Evolutionary conservation across 2,113 vertebrate species (phyloP).

Genomic region (Plecturocebus donacophilus): DNA sequence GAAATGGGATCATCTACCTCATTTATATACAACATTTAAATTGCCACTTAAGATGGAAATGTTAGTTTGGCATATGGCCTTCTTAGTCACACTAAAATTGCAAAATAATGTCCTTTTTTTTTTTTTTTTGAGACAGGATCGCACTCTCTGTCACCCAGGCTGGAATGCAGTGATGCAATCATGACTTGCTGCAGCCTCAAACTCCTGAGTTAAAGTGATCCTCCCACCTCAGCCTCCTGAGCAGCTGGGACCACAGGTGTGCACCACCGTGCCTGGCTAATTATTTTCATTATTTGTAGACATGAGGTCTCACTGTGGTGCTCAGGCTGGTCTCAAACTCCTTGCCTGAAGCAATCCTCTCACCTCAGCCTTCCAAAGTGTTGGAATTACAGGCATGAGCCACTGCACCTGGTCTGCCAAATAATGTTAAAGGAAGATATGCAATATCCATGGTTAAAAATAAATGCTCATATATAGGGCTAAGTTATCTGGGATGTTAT

Average conservation of each 20-base stretch:
- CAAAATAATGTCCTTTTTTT: neutral
- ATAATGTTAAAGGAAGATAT: neutral
- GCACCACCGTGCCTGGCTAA: too few species aligned
- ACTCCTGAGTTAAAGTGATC: neutral
- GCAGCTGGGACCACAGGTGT: neutral
- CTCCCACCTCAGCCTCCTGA: neutral
- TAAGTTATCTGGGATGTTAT: neutral
- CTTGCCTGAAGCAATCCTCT: neutral
- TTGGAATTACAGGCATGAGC: neutral
- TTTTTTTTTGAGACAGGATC: neutral
- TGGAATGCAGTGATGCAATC: neutral
- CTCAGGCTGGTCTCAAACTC: neutral
- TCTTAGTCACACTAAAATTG: constrained; percentile 39
- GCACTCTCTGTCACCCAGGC: neutral
- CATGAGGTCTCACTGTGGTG: neutral
- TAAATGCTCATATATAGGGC: constrained; percentile 4
- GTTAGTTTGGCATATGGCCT: constrained; percentile 21
- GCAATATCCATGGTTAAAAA: neutral
- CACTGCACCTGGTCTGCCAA: neutral
- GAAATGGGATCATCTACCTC: constrained; percentile 21
- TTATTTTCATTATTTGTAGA: neutral
- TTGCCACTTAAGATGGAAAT: neutral
- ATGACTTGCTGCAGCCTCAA: neutral
- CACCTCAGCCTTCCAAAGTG: neutral
- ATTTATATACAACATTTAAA: constrained; percentile 32